Evolutionary conservation across 2,888 invertebrate genomes (phyloP), one percentile per base, ranked within the genome.

Genomic region (Drosophila basisetae): DNA sequence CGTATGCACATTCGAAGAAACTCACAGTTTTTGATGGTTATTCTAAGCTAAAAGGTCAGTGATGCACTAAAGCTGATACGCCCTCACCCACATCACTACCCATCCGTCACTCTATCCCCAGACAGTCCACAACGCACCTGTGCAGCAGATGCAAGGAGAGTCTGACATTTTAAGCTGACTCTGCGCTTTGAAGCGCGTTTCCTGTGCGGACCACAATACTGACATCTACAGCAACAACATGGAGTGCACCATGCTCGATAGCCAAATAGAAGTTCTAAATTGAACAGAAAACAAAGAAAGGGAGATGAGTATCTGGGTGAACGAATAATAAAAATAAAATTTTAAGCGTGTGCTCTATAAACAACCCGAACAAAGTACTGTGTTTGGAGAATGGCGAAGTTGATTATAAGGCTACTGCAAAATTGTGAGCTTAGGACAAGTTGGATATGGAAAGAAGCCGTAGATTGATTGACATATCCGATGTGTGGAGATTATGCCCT

Each of bases 391-490:
- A 30, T 10, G 37, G 43, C 43, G 39, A 59, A 70, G 73, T 74
- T 74, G 76, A 88, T 78, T 72, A 73, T 73, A 77, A 73, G 53
- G 65, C 66, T 62, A 41, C 37, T 30, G n/a, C 33, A 41, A 41
- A n/a, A 59, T 22, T 16, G 16, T n/a, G 13, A 28, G 30, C 30
- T 47, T 7, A 39, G 13, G 6, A 35, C 6, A 41, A 52, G 30
- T 66, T 50, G 50, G 50, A 47, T 53, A 61, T 59, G 50, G 25
- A 54, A 56, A 43, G 35, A 55, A 16, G 11, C 13, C 30, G 3
- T 13, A 35, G 16, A 31, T 25, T 37, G 35, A 35, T 37, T 73
- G 47, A 62, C 58, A 66, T 62, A 28, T 54, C 58, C 54, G 37
- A 33, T 25, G 25, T 25, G 11, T 6, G 25, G 7, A 28, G 11